These are phyloP conservation scores for Falcunculus frontatus DNA, from an alignment of 2,113 vertebrate genomes.

Conservation along the genomic window DNA sequence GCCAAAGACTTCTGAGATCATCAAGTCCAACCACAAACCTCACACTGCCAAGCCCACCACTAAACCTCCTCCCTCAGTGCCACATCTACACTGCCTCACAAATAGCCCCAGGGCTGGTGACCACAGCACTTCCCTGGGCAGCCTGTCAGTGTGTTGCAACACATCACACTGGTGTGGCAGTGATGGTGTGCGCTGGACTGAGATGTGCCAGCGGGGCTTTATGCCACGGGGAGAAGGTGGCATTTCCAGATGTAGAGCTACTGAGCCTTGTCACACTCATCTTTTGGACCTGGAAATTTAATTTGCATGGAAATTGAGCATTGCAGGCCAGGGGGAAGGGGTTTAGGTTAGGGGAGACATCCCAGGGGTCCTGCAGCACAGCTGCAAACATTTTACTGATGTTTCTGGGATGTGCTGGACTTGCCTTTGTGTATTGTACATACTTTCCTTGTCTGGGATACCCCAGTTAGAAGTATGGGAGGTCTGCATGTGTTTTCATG, in stretches of 20 bases:
- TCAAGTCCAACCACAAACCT: background rate
- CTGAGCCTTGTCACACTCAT: background rate
- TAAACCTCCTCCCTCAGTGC: background rate
- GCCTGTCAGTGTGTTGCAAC: background rate
- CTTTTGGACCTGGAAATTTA: background rate
- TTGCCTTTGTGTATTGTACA: background rate
- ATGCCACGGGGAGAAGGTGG: accelerated
- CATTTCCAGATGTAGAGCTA: background rate
- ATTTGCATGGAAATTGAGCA: background rate
- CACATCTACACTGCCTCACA: background rate
- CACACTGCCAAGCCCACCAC: background rate
- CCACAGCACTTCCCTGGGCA: background rate
- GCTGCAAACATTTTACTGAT: background rate
- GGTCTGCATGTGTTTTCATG: accelerated
- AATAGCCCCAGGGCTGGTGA: background rate
- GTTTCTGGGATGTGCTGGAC: background rate
- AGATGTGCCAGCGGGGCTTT: accelerated
- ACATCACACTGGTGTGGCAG: accelerated
- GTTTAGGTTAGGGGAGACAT: background rate
- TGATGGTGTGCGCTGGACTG: accelerated
- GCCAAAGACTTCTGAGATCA: background rate
- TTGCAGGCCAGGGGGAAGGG: background rate
- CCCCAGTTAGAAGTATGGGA: background rate
- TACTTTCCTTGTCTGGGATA: background rate
- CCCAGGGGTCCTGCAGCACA: background rate